These are phyloP conservation scores for Epinephelus awoara DNA, from an alignment of 2,797 vertebrate genomes.

Conservation along the genomic window DNA sequence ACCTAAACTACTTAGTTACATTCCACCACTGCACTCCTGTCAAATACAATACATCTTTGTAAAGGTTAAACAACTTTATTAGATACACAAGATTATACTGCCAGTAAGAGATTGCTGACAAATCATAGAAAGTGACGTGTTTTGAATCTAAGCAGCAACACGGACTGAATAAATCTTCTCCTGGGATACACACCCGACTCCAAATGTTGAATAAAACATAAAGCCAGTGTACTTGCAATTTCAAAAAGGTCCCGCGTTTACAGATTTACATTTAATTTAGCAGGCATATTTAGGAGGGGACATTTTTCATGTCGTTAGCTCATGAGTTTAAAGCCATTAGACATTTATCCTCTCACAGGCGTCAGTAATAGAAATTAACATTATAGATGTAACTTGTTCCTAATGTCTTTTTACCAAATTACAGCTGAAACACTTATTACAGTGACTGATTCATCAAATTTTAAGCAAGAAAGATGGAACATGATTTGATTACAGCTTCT, in stretches of 20 bases:
- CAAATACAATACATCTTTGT: neutral
- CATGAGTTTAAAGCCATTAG: neutral
- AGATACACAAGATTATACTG: neutral
- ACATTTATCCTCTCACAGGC: neutral
- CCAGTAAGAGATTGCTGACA: neutral
- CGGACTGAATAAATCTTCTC: neutral
- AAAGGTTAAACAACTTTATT: neutral
- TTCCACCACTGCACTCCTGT: neutral
- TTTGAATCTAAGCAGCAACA: neutral
- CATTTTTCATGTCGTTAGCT: neutral
- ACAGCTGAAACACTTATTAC: neutral
- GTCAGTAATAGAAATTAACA: neutral
- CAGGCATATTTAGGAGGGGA: neutral
- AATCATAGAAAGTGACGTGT: slow-evolving; percentile 10
- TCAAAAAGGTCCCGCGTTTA: neutral
- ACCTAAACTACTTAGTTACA: neutral
- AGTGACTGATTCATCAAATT: too few relatives aligned
- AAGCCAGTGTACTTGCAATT: neutral
- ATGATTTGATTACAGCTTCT: neutral
- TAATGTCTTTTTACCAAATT: neutral
- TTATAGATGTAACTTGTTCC: neutral
- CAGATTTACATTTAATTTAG: slow-evolving; percentile 2
- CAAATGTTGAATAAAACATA: slow-evolving; percentile 18
- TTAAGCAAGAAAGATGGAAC: too few relatives aligned
- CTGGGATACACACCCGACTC: neutral